Evolutionary conservation across 1,140 invertebrate species (phyloP), one percentile per base, ranked within the genome.

Genomic region (Sogatella furcifera): DNA sequence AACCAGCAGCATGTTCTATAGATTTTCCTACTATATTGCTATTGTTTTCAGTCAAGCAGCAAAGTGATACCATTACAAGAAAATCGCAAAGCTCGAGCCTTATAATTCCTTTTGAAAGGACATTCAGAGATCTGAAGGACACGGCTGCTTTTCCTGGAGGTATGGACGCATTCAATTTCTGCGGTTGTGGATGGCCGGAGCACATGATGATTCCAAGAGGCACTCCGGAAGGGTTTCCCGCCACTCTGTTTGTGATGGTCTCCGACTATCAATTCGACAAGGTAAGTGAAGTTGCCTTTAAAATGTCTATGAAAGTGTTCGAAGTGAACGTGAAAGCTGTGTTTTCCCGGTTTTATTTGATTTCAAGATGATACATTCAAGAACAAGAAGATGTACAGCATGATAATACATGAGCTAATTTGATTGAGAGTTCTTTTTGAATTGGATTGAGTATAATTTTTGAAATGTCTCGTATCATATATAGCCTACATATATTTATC

Each of bases 171-270:
- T 64, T 74, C 28, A 87, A 89, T 69, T 88, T 87, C 77, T 92
- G 90, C 72, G 88, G 89, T 34, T 92, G 89, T 70, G 90, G 90
- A 46, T 92, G 89, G 89, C 90, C 90, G 1, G 82, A 90, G 52
- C 88, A 93, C 69, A 83, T 92, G 83, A 76, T 93, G 1, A 70
- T 90, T 24, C 84, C 89, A 0, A 87, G 84, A 71, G 90, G 90
- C 22, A 81, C 72, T 5, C 70, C 77, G 2, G 77, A 80, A 59
- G 90, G 89, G 17, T 82, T 81, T 69, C 72, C 74, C 0, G 83
- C 83, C 68, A 80, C 88, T 57, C 70, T 92, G 5, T 92, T 91
- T 70, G 83, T 84, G 42, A 92, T 92, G 87, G 76, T 91, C 14
- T 86, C 89, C 22, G 82, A 92, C 73, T 87, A 82, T 69, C 74